Percentiles rank a stretch among this genome's conserved stretches.
Conservation (phyloP, 1,140 invertebrate species). For the Penaeus indicus region DNA sequence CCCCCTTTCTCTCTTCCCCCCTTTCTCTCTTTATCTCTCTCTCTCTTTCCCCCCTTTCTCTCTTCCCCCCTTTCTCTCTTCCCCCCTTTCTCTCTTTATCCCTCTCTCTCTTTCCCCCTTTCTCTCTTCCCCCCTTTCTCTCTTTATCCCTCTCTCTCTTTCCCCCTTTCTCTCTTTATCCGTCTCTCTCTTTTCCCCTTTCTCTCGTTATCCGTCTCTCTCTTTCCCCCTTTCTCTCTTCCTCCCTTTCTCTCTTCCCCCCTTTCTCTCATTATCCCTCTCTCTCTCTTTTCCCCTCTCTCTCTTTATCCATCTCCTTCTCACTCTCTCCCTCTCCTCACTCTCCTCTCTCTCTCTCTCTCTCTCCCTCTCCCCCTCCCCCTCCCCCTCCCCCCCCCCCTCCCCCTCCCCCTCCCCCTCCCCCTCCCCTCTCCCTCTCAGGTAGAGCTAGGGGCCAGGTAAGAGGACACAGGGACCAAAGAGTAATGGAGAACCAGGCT, state of each 20-base stretch:
- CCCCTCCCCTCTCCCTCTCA: neutral
- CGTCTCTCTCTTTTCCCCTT: neutral
- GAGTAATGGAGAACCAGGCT: no score
- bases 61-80: no score
- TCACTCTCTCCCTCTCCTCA: no score
- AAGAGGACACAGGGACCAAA: no score
- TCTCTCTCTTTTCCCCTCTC: neutral
- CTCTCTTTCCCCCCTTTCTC: neutral
- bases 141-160: neutral
- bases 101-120: neutral
- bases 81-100: no score
- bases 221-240: neutral
- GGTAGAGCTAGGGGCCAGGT: no score
- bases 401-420: neutral
- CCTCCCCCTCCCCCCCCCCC: neutral
- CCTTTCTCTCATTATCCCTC: neutral
- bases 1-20: neutral
- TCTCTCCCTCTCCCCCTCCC: neutral
- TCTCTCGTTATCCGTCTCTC: neutral
- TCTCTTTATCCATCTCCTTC: neutral
- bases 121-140: neutral
- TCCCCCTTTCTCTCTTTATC: neutral
- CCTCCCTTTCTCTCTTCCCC: neutral
- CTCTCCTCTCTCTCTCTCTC: neutral
- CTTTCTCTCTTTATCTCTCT: neutral